Conservation (phyloP, 2,888 invertebrate species). For the Furcula furcula region DNA sequence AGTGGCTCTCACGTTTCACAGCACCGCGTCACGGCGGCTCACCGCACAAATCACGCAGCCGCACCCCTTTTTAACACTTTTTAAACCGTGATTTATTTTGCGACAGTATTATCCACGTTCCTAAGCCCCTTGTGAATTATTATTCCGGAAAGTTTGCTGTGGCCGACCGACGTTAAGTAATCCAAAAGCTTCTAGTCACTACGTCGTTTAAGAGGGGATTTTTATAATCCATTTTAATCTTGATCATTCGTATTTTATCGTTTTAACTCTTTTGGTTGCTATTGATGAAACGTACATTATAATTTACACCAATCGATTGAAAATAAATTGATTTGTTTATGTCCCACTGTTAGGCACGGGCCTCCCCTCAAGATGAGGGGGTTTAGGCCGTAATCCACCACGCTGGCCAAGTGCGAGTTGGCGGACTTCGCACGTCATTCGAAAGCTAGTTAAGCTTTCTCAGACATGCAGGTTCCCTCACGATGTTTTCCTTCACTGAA, state of each 20-base stretch:
- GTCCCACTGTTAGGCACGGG: too few relatives aligned
- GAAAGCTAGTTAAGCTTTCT: too few relatives aligned
- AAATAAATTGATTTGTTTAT: too few relatives aligned
- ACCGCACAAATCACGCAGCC: conserved; percentile 53
- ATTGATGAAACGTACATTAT: too few relatives aligned
- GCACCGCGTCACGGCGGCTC: conserved; percentile 36
- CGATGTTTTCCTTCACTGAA: too few relatives aligned
- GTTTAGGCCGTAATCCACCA: too few relatives aligned
- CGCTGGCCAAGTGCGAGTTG: too few relatives aligned
- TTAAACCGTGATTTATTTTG: conserved; percentile 66
- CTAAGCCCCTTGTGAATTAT: conserved; percentile 64
- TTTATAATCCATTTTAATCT: conserved; percentile 34
- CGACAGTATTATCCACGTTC: conserved; percentile 62
- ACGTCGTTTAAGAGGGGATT: conserved; percentile 42
- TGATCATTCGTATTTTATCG: conserved; percentile 26
- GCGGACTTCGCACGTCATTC: too few relatives aligned
- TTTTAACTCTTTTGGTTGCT: conserved; percentile 13
- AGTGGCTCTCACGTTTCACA: conserved; percentile 16
- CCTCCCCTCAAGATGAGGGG: too few relatives aligned
- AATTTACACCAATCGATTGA: too few relatives aligned
- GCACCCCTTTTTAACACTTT: conserved; percentile 58
- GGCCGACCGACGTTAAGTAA: conserved; percentile 58
- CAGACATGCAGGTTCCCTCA: too few relatives aligned
- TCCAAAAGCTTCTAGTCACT: conserved; percentile 52
- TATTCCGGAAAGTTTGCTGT: conserved; percentile 65